phyloP scores from a whole-genome alignment of 2,888 invertebrate species.

The Epsilonema sp. region DNA sequence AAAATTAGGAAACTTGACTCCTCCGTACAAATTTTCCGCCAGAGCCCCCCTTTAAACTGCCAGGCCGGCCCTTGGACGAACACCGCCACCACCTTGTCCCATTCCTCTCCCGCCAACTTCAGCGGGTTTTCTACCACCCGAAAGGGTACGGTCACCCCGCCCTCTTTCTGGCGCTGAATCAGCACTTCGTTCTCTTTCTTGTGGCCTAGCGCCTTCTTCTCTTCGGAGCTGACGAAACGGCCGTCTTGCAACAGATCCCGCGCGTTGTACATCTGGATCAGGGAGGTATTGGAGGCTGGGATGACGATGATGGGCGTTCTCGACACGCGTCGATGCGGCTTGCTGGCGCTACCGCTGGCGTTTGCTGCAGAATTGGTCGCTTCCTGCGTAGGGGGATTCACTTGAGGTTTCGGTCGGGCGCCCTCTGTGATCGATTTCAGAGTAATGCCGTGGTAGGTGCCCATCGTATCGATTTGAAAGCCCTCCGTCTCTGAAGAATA shows the following conservation, averaged over 20 bases:
- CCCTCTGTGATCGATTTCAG: slow-evolving; percentile 91
- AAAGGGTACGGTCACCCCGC: slow-evolving; percentile 60
- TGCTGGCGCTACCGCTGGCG: no score
- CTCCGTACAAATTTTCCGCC: no score
- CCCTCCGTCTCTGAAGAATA: slow-evolving; percentile 55
- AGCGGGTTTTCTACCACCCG: slow-evolving; percentile 86
- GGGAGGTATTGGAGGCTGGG: slow-evolving; percentile 74
- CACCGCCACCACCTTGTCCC: slow-evolving; percentile 94
- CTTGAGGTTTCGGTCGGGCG: slow-evolving; percentile 24
- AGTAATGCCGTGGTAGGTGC: slow-evolving; percentile 94
- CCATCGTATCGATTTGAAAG: slow-evolving; percentile 95
- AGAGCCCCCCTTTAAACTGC: no score
- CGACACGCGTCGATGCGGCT: slow-evolving; percentile 42
- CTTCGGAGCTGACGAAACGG: slow-evolving; percentile 49
- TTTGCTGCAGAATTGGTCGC: not conserved
- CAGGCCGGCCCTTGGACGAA: slow-evolving; percentile 97
- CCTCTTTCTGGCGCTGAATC: slow-evolving; percentile 49
- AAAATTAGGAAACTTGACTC: no score
- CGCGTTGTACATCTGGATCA: slow-evolving; percentile 91
- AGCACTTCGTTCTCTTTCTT: slow-evolving; percentile 80
- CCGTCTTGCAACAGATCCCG: slow-evolving; percentile 65
- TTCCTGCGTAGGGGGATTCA: not conserved
- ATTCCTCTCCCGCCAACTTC: slow-evolving; percentile 70
- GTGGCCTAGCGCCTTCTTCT: slow-evolving; percentile 60
- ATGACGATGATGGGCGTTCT: slow-evolving; percentile 86